Evolutionary conservation across 2,888 invertebrate species (phyloP).

Genomic region (Dynastes tityus): DNA sequence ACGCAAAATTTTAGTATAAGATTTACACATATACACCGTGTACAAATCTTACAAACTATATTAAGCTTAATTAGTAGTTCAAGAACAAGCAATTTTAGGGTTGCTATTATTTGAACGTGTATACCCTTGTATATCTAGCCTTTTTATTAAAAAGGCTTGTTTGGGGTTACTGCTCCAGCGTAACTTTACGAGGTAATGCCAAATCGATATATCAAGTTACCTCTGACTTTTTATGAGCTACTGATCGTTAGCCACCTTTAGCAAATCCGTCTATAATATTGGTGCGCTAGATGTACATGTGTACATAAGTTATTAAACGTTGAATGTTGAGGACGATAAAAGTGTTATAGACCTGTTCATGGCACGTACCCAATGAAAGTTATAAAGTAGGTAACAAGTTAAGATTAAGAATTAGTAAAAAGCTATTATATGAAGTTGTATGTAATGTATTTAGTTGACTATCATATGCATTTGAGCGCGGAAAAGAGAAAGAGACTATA

Average conservation of each 20-base stretch:
- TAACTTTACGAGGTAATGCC: conserved; percentile 63
- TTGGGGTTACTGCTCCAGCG: conserved; percentile 57
- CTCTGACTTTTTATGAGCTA: conserved; percentile 62
- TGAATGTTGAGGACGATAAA: conserved; percentile 11
- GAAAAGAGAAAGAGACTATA: too few species aligned
- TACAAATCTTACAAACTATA: too few species aligned
- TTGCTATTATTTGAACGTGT: too few species aligned
- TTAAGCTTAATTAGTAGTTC: too few species aligned
- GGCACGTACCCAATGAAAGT: background rate
- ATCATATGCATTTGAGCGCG: too few species aligned
- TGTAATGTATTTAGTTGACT: background rate
- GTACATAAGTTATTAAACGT: conserved; percentile 23
- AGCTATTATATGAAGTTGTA: background rate
- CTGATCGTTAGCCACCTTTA: conserved; percentile 58
- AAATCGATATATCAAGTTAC: conserved; percentile 64
- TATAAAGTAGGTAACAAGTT: too few species aligned
- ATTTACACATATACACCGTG: too few species aligned
- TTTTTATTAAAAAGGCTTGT: conserved; percentile 52
- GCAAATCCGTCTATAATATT: conserved; percentile 36
- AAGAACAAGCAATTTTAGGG: too few species aligned
- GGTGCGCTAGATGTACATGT: background rate
- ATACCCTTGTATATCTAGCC: too few species aligned
- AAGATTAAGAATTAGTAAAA: background rate
- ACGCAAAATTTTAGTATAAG: too few species aligned
- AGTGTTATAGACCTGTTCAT: background rate